phyloP scores from a whole-genome alignment of 2,797 vertebrate species.

The Cichlasoma orientale region DNA sequence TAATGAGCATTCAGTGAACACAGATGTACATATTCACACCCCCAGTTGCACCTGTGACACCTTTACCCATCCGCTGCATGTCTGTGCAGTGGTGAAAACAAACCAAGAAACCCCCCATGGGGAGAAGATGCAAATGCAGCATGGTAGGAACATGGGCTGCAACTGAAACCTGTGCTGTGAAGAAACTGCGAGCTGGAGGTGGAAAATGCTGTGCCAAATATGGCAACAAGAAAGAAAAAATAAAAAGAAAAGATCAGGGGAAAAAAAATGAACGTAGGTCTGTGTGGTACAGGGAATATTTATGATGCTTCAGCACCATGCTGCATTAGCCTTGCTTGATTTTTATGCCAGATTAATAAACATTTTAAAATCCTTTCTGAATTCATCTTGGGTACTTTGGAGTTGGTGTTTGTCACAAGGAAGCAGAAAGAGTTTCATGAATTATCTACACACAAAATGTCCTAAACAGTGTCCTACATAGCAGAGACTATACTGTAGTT shows the following conservation, averaged over 20 bases:
- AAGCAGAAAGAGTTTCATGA: neutral
- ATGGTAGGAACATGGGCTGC: constrained; percentile 19
- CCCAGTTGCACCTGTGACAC: neutral
- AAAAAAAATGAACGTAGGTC: neutral
- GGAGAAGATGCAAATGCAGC: constrained; percentile 41
- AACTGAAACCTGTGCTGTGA: constrained; percentile 42
- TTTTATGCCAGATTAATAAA: constrained; percentile 12
- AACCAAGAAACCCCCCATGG: constrained; percentile 11
- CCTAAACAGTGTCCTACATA: neutral
- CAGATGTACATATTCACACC: constrained; percentile 6
- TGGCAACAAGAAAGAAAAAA: neutral
- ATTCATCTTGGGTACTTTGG: neutral
- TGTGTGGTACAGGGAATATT: neutral
- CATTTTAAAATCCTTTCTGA: constrained; percentile 11
- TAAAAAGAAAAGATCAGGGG: neutral
- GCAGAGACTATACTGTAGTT: neutral
- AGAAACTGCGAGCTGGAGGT: constrained; percentile 17
- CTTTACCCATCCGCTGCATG: constrained; percentile 2
- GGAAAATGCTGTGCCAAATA: constrained; percentile 29
- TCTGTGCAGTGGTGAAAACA: constrained; percentile 22
- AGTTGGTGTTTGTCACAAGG: neutral
- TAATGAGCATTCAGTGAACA: neutral
- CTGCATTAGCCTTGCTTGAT: constrained; percentile 25
- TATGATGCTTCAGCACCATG: constrained; percentile 10
- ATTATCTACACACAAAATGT: neutral